phyloP scores from a whole-genome alignment of 2,888 invertebrate genomes.

The Lathronympha strigana region DNA sequence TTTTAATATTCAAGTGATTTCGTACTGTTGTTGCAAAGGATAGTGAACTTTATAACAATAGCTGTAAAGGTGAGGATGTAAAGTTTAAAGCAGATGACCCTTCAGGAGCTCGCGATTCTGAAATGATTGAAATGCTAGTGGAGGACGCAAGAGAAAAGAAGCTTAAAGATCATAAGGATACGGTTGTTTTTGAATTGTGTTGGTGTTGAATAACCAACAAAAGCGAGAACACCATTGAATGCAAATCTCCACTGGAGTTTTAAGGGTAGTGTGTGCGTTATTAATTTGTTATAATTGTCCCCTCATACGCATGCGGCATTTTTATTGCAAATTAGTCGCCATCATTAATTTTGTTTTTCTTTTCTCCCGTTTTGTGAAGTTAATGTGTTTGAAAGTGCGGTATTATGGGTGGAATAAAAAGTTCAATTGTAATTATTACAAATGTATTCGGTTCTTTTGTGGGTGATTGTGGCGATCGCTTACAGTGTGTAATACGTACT shows the following conservation, averaged over 20 bases:
- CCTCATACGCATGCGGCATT: slow-evolving; percentile 82
- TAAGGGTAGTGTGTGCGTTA: slow-evolving; percentile 82
- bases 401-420: slow-evolving; percentile 61
- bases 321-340: slow-evolving; percentile 83
- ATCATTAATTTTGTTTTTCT: slow-evolving; percentile 84
- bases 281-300: slow-evolving; percentile 84
- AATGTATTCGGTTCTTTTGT: slow-evolving; percentile 57
- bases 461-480: slow-evolving; percentile 65
- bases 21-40: slow-evolving; percentile 49
- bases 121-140: slow-evolving; percentile 52
- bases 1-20: slow-evolving; percentile 84
- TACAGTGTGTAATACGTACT: slow-evolving; percentile 64
- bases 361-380: slow-evolving; percentile 68
- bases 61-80: slow-evolving; percentile 57
- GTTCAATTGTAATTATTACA: slow-evolving; percentile 68
- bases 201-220: slow-evolving; percentile 63
- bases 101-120: slow-evolving; percentile 55
- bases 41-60: slow-evolving; percentile 52
- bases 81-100: slow-evolving; percentile 69
- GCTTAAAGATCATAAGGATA: slow-evolving; percentile 35
- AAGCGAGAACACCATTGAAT: slow-evolving; percentile 77
- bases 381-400: slow-evolving; percentile 74
- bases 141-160: slow-evolving; percentile 43
- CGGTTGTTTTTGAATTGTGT: slow-evolving; percentile 49
- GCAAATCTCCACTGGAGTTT: slow-evolving; percentile 83